phyloP scores from a whole-genome alignment of 2,888 invertebrate species.

The Pseudococcus jackbeardsleyi region DNA sequence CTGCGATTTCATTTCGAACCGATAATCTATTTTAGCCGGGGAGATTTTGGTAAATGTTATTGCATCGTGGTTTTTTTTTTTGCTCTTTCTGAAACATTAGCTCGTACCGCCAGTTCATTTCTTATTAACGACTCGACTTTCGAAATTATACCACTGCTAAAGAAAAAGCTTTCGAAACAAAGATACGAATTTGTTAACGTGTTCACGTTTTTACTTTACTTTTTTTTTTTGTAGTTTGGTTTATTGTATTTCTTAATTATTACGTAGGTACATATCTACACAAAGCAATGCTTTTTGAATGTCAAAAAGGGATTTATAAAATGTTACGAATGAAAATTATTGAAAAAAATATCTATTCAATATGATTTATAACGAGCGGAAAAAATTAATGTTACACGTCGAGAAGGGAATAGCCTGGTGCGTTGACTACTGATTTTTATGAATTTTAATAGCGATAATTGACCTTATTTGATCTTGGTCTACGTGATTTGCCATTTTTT shows the following conservation, averaged over 20 bases:
- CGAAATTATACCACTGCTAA: background rate
- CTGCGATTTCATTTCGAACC: constrained; percentile 34
- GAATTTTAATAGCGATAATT: constrained; percentile 12
- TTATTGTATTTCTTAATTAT: background rate
- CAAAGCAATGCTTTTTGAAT: constrained; percentile 4
- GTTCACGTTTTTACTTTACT: background rate
- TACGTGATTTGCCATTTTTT: constrained; percentile 14
- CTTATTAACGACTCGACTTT: constrained; percentile 3
- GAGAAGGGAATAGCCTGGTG: background rate
- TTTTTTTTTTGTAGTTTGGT: background rate
- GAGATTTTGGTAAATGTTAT: constrained; percentile 4
- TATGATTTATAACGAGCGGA: background rate
- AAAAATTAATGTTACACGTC: constrained; percentile 4
- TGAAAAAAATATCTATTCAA: constrained; percentile 14
- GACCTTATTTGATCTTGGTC: constrained; percentile 17
- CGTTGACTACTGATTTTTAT: constrained; percentile 12
- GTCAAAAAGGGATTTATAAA: no score
- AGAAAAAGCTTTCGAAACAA: constrained; percentile 11
- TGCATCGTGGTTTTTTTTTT: background rate
- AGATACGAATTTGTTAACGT: constrained; percentile 4
- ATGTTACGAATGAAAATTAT: no score
- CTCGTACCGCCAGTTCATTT: background rate
- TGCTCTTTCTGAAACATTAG: background rate
- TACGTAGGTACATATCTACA: background rate
- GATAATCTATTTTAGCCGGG: constrained; percentile 27